Evolutionary conservation across 1,140 invertebrate species (phyloP), one percentile per base, ranked within the genome.

Genomic region (Drosophila nigrodunni): DNA sequence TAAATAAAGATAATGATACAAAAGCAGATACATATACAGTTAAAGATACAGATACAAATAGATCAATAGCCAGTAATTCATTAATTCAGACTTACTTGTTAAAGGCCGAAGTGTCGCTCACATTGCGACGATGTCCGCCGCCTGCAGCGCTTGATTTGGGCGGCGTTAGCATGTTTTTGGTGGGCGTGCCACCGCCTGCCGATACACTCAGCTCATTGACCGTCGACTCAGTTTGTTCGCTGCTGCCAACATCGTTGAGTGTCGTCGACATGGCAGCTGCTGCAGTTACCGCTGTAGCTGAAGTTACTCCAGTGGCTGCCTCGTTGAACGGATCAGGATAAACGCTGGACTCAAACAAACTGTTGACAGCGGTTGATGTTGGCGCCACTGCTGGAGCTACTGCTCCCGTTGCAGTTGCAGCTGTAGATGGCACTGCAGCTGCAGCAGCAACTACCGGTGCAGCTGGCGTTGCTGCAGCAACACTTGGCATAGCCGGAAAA

Each of bases 81-180:
- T 21, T 21, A 2, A 21, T 21, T 21, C 2, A 21, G 18, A 21
- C 18, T 93, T 94, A 97, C 96, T 96, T 97, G 87, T 96, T 97
- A 85, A 97, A 96, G 77, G 96, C 96, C 54, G 96, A 97, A 1
- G 97, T 97, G 90, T 97, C 97, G 92, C 96, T 97, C 83, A 97
- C 96, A 92, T 97, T 97, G 46, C 97, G 94, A 43, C 96, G 92
- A 92, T 97, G 97, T 7, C 94, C 93, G 39, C 82, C 71, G 7
- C 50, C 50, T 18, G 60, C 55, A 6, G 65, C 72, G 8, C 68
- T 77, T 2, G 77, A 60, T 59, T 92, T 92, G 6, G 90, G 91
- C 30, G 90, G 82, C n/a, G 85, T 82, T 7, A 92, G 57, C 74
- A 91, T 82, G 7, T 94, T 93, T 70, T 95, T 94, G 2, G 95